A percentile compares a stretch with the other conserved stretches of the same genome.
Conservation (phyloP, 2,113 vertebrate genomes). For the Chloropsis hardwickii region DNA sequence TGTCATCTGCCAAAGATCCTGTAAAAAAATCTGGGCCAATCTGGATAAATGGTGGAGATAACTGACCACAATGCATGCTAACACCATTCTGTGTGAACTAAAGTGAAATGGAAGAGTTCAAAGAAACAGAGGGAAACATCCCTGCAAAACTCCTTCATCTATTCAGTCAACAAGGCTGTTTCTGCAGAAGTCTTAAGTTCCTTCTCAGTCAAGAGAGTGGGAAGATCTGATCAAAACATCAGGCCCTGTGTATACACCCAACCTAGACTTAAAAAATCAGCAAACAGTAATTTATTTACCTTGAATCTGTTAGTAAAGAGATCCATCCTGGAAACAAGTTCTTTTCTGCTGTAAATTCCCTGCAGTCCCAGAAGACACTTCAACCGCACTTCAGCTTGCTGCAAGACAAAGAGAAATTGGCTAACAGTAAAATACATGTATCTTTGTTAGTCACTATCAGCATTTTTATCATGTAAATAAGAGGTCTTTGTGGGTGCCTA, state of each 20-base stretch:
- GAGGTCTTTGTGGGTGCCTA: background rate
- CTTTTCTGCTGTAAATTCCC: slow-evolving; percentile 79
- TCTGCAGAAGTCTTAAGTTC: background rate
- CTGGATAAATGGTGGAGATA: background rate
- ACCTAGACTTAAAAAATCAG: background rate
- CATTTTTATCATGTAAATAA: background rate
- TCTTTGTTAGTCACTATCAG: background rate
- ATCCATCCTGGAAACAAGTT: slow-evolving; percentile 81
- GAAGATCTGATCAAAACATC: background rate
- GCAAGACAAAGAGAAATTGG: background rate
- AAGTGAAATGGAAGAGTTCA: background rate
- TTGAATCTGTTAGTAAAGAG: slow-evolving; percentile 90
- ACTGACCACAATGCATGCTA: background rate
- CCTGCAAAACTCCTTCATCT: background rate
- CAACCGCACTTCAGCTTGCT: slow-evolving; percentile 87
- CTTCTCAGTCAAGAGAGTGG: background rate
- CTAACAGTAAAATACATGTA: background rate
- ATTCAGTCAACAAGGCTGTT: background rate
- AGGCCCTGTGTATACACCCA: background rate
- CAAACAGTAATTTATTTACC: slow-evolving; percentile 68
- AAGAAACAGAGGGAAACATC: background rate
- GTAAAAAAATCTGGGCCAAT: background rate
- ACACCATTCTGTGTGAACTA: background rate
- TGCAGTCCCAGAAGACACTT: slow-evolving; percentile 85
- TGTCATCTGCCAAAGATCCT: background rate